A percentile compares a stretch with the other conserved stretches of the same genome.
Conservation (phyloP, 30 jellyfish, hydroid and myxozoan species). For the Nemopilema nomurai region DNA sequence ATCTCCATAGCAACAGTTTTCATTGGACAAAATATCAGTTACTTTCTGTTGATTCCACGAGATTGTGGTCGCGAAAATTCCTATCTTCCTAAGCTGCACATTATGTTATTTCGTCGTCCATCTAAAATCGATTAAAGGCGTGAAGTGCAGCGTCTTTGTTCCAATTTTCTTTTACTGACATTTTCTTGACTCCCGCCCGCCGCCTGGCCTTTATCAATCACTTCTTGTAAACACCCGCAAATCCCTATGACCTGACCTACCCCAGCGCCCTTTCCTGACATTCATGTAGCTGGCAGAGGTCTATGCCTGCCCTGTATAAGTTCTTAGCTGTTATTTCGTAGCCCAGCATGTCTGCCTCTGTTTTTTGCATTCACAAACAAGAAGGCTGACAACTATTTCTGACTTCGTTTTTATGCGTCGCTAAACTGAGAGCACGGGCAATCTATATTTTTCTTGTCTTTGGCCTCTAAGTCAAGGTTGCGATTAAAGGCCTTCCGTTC, state of each 20-base stretch:
- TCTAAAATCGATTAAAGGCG: conserved; percentile 45
- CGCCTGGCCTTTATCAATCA: neutral
- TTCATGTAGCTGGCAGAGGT: no score
- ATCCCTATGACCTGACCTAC: conserved; percentile 46
- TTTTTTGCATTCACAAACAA: no score
- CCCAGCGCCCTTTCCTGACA: no score
- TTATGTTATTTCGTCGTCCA: conserved; percentile 20
- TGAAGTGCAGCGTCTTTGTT: conserved; percentile 41
- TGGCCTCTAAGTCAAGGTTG: no score
- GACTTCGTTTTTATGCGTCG: no score
- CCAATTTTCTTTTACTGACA: conserved; percentile 22
- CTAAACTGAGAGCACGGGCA: no score
- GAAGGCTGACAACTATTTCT: no score
- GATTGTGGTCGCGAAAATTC: conserved; percentile 62
- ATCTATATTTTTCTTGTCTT: no score
- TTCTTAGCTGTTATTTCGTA: no score
- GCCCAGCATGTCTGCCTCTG: no score
- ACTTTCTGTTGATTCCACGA: conserved; percentile 52
- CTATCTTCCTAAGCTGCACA: conserved; percentile 36
- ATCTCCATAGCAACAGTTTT: conserved; percentile 54
- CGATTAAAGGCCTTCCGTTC: no score
- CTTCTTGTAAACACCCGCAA: conserved; percentile 37
- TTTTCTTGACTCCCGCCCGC: conserved; percentile 2
- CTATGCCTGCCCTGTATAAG: no score
- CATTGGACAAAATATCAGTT: conserved; percentile 62